Conservation (phyloP, 35 echinoderm and acorn worm species). For the Lytechinus pictus region DNA sequence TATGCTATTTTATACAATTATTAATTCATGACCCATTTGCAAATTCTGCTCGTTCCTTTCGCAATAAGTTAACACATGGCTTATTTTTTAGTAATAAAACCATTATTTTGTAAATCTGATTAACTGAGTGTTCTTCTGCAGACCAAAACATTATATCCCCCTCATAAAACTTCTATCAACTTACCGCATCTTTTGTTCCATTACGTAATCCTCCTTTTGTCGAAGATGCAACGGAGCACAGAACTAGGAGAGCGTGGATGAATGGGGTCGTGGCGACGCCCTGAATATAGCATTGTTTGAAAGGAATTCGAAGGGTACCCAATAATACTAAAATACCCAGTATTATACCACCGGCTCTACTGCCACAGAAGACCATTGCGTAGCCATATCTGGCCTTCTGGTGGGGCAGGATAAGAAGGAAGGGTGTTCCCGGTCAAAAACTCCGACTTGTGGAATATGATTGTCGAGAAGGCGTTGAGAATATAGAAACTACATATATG, state of each 20-base stretch:
- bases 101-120: no score
- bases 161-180: not conserved
- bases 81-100: no score
- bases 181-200: not conserved
- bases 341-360: not conserved
- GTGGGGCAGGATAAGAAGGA: not conserved
- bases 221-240: not conserved
- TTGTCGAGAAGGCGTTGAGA: not conserved
- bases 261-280: not conserved
- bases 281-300: not conserved
- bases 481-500: not conserved
- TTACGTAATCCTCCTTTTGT: not conserved
- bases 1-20: no score
- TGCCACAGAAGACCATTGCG: not conserved
- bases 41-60: no score
- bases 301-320: not conserved
- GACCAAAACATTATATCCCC: not conserved
- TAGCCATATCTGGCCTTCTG: not conserved
- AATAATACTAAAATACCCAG: not conserved
- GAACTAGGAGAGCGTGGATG: not conserved
- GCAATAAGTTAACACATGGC: no score
- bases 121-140: no score
- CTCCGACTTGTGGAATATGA: not conserved
- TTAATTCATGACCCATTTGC: no score
- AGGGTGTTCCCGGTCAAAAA: not conserved